Conservation (phyloP, 2,888 invertebrate genomes). For the Cheilosia variabilis region DNA sequence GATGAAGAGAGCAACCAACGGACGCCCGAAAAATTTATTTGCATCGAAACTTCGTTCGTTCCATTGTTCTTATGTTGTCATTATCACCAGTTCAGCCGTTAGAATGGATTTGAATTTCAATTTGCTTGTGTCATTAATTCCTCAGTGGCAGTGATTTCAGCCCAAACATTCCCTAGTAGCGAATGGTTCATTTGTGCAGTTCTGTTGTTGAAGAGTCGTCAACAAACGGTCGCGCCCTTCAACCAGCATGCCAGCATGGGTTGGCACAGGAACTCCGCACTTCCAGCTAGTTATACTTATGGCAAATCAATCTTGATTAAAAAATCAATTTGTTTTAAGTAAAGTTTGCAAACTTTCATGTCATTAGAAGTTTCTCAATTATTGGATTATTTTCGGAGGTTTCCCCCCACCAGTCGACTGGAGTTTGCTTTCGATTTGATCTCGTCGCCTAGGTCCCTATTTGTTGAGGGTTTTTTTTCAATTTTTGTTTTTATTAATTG, state of each 20-base stretch:
- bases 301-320: conserved; percentile 61
- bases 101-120: conserved; percentile 21
- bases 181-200: conserved; percentile 17
- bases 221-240: not conserved
- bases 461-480: not conserved
- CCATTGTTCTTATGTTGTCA: not conserved
- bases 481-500: conserved; percentile 16
- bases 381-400: conserved; percentile 48
- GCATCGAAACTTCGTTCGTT: conserved; percentile 17
- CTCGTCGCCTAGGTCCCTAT: not conserved
- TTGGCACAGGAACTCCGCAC: not conserved
- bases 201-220: not conserved
- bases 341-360: conserved; percentile 50
- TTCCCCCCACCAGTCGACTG: not conserved
- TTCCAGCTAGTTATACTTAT: conserved; percentile 18
- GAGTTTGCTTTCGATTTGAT: conserved; percentile 40
- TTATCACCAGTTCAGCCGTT: not conserved
- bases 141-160: conserved; percentile 4
- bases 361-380: conserved; percentile 67
- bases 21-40: conserved; percentile 20
- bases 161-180: not conserved
- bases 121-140: conserved; percentile 39
- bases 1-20: too few relatives aligned
- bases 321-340: conserved; percentile 61
- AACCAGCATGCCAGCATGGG: not conserved